Base-by-base conservation (phyloP, 2,113 vertebrate species). In the Pardalotus punctatus region DNA sequence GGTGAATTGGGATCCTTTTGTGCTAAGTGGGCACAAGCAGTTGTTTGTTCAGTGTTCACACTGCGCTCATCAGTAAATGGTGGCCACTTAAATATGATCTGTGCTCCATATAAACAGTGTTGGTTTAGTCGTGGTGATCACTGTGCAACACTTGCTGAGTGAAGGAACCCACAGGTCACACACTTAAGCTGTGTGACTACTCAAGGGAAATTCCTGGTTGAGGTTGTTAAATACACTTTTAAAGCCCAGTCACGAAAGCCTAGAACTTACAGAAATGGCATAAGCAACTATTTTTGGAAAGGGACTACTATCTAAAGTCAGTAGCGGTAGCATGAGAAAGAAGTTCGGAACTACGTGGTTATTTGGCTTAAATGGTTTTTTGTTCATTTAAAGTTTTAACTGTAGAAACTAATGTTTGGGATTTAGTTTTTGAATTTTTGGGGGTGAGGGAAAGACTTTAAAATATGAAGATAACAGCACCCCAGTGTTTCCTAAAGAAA, bases 101-200 rank as follows among this genome's bases (percentile, higher is more conserved):
- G 45, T 93, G 47, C 11, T 31, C 56, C 33, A 6, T 14, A 6
- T 4, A 24, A 76, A 4, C 13, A 22, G 9, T 10, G 24, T 62
- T 51, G 88, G 60, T 50, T 88, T 51, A 57, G 29, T 50, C 12
- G 27, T 36, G 40, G 4, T 43, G 78, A 8, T 72, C 35, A 4
- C 25, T 43, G 25, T 48, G 36, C 40, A 45, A 14, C 10, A 4
- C n/a, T 62, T 61, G 7, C 21, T 65, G 45, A 35, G 2, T 77
- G 50, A 62, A 45, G 65, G 71, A 79, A 9, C 9, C 8, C 27
- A 38, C 36, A 53, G 36, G 40, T 87, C 83, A 10, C n/a, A 40
- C 5, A 2, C 6, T 24, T 50, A 3, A 0, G 3, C 54, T 0
- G 0, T 81, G 4, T 66, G 47, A 61, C 50, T 58, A 3, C 31